A percentile compares a stretch with the other conserved stretches of the same genome.
Evolutionary conservation across 1,140 invertebrate species (phyloP).

Genomic region (Drosophila mauritiana): DNA sequence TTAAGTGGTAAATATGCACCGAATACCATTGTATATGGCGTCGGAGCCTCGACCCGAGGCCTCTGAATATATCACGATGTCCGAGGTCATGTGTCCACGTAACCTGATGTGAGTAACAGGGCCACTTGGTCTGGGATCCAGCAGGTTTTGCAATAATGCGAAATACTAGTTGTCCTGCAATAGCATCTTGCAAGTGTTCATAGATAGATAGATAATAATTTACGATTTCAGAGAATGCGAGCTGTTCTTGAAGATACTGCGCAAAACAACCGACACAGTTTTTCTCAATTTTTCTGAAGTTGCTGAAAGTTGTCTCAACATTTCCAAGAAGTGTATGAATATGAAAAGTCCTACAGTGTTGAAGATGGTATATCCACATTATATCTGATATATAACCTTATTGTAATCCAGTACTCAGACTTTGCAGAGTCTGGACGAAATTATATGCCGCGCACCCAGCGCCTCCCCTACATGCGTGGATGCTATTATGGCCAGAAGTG

Average conservation of each 20-base stretch:
- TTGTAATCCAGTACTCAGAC: conserved; percentile 3
- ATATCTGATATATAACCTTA: neutral
- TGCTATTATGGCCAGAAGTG: conserved; percentile 39
- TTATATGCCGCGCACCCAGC: conserved; percentile 44
- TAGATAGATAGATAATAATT: neutral
- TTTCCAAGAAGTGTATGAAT: conserved; percentile 4
- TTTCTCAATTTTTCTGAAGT: neutral
- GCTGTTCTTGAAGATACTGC: conserved; percentile 40
- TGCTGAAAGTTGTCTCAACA: conserved; percentile 8
- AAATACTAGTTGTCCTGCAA: neutral
- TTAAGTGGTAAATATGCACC: conserved; percentile 28
- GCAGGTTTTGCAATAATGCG: neutral
- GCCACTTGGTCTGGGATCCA: neutral
- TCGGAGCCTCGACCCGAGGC: neutral
- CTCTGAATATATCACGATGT: conserved; percentile 30
- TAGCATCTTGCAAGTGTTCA: neutral
- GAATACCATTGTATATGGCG: conserved; percentile 14
- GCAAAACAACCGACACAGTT: conserved; percentile 13
- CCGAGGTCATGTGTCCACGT: conserved; percentile 13
- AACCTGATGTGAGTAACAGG: conserved; percentile 52
- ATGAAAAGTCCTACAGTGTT: conserved; percentile 4
- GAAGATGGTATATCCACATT: neutral
- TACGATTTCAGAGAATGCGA: conserved; percentile 43
- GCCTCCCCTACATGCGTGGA: conserved; percentile 10
- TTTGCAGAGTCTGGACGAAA: conserved; percentile 23